A percentile compares a stretch with the other conserved stretches of the same genome.
phyloP scores from a whole-genome alignment of 2,888 invertebrate genomes.

The Gari tellinella region DNA sequence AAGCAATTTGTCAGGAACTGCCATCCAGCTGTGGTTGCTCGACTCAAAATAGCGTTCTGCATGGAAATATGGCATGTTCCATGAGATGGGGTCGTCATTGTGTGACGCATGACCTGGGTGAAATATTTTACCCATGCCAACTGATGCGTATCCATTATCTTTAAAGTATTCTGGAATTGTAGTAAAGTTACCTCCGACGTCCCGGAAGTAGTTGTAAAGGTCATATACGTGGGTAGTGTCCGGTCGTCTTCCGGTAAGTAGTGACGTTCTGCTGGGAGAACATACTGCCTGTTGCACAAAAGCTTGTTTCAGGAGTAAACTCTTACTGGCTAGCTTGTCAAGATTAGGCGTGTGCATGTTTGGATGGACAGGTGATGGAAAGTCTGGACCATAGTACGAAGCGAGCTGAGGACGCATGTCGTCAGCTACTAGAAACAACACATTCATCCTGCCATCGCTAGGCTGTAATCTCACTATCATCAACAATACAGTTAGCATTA shows the following conservation, averaged over 20 bases:
- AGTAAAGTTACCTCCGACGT: constrained; percentile 65
- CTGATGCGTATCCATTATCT: constrained; percentile 51
- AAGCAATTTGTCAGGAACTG: constrained; percentile 50
- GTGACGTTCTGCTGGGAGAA: constrained; percentile 60
- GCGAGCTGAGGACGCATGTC: constrained; percentile 63
- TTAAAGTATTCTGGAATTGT: constrained; percentile 66
- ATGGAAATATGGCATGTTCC: constrained; percentile 43
- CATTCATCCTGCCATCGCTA: constrained; percentile 24
- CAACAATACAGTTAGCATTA: too few relatives aligned
- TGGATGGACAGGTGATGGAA: constrained; percentile 61
- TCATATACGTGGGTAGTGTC: constrained; percentile 65
- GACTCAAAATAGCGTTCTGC: constrained; percentile 87
- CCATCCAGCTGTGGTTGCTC: constrained; percentile 78
- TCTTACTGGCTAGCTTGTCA: constrained; percentile 60
- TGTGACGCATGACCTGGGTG: constrained; percentile 60
- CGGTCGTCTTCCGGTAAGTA: constrained; percentile 64
- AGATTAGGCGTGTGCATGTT: constrained; percentile 67
- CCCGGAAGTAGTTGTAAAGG: constrained; percentile 55
- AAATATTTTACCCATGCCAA: constrained; percentile 66
- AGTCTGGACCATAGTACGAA: constrained; percentile 53
- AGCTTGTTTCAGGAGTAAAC: constrained; percentile 62
- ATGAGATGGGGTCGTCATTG: constrained; percentile 63
- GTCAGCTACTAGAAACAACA: constrained; percentile 47
- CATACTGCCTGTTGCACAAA: constrained; percentile 62
- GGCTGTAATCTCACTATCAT: too few relatives aligned